Conservation (phyloP, 2,113 vertebrate genomes). For the Bubalus kerabau region DNA sequence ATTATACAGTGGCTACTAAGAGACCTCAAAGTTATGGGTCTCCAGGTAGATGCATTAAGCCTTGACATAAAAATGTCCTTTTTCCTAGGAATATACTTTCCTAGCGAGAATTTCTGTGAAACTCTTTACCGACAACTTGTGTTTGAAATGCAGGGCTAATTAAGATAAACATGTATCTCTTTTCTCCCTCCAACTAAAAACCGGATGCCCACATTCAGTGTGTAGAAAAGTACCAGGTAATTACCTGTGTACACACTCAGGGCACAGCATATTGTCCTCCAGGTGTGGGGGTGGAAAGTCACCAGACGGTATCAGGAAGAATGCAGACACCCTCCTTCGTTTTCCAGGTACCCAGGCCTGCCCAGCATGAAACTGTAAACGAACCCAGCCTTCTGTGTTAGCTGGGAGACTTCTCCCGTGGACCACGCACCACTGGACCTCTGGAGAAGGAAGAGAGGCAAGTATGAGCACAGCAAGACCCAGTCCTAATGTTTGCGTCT, state of each 20-base stretch:
- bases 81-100: neutral
- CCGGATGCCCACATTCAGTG: neutral
- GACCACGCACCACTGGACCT: slow-evolving; percentile 55
- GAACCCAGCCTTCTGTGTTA: slow-evolving; percentile 17
- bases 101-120: neutral
- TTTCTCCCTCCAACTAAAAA: neutral
- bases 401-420: slow-evolving; percentile 50
- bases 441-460: neutral
- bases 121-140: neutral
- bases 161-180: neutral
- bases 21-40: neutral
- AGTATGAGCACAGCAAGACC: neutral
- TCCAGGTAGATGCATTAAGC: neutral
- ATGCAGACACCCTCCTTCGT: slow-evolving; percentile 6
- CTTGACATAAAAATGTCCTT: neutral
- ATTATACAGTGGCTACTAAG: neutral
- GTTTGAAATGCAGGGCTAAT: neutral
- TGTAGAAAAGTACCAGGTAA: neutral
- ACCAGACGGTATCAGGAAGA: slow-evolving; percentile 44
- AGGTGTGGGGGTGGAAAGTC: slow-evolving; percentile 48
- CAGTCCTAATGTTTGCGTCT: neutral
- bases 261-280: slow-evolving; percentile 69
- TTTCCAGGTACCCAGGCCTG: slow-evolving; percentile 67
- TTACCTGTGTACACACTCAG: slow-evolving; percentile 57
- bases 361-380: slow-evolving; percentile 59